Base-by-base conservation (phyloP, 1,140 invertebrate genomes). In the Hycleus cichorii region DNA sequence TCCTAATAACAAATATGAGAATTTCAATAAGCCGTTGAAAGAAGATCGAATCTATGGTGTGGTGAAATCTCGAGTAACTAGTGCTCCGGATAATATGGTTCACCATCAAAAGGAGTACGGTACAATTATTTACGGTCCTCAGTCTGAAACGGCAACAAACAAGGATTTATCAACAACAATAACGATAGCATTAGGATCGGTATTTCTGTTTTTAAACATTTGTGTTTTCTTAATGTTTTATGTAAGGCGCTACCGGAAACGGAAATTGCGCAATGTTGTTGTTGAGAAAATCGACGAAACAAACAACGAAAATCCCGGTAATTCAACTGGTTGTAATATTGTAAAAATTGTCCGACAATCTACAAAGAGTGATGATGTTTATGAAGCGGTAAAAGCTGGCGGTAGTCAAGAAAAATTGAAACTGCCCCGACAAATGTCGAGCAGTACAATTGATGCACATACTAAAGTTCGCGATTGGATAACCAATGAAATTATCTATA, bases 401-500 rank as follows among this genome's bases (percentile, higher is more conserved):
- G 76, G 80, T 56, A 84, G 81, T 67, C 81, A 80, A 38, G 80
- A 83, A 0, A 85, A 83, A 70, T 82, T 81, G 42, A 83, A 85
- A 72, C 73, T 87, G 7, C 81, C 84, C 10, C 72, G 87, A 39
- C 84, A 88, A 66, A 80, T 87, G 63, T 90, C 88, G 1, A 83
- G 80, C 8, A 90, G 88, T 47, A 90, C 89, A 0, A 83, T 92
- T 58, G 89, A 91, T 68, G 86, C 89, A 0, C 86, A 90, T 65
- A 86, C 88, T 8, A 90, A 91, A 77, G 89, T 92, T 2, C 80
- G 83, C 53, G 87, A 91, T 54, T 92, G 89, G 89, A 92, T 92
- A 62, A 82, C 87, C 2, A 80, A 87, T 60, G 86, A 87, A 75
- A 83, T 87, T 46, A 80, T 85, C 59, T 81, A 86, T 65, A 80